These are phyloP conservation scores for Ctenochaetus hawaiiensis DNA, from an alignment of 2,797 vertebrate species.

Conservation along the genomic window DNA sequence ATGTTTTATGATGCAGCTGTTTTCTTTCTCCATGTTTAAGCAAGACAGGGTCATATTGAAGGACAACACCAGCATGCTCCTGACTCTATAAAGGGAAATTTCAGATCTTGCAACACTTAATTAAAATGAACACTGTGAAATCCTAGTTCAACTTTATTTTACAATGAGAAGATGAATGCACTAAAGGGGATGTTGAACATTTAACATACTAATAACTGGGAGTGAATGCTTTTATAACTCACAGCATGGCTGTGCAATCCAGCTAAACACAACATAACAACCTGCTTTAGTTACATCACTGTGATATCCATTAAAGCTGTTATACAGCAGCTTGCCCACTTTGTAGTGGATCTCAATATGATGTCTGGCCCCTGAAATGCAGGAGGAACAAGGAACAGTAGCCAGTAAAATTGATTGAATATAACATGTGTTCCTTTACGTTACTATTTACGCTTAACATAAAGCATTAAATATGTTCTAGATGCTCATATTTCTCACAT, in stretches of 20 bases:
- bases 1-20: background rate
- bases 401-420: background rate
- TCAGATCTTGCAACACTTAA: slow-evolving; percentile 6
- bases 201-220: background rate
- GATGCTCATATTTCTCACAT: background rate
- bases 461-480: background rate
- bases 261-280: slow-evolving; percentile 23
- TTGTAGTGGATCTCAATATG: slow-evolving; percentile 69
- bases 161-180: background rate
- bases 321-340: slow-evolving; percentile 53
- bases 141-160: background rate
- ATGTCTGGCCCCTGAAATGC: slow-evolving; percentile 63
- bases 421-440: background rate
- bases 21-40: slow-evolving; percentile 2
- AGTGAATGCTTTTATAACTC: slow-evolving; percentile 8
- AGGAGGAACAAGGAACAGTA: background rate
- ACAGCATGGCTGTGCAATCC: slow-evolving; percentile 7
- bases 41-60: slow-evolving; percentile 1
- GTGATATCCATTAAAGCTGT: slow-evolving; percentile 71
- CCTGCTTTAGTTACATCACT: slow-evolving; percentile 42
- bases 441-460: background rate
- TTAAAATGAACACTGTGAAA: slow-evolving; percentile 10
- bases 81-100: slow-evolving; percentile 15
- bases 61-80: slow-evolving; percentile 14
- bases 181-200: slow-evolving; percentile 5